A percentile compares a stretch with the other conserved stretches of the same genome.
These are phyloP conservation scores for Malurus cyaneus DNA, from an alignment of 2,113 vertebrate species.

Conservation along the genomic window DNA sequence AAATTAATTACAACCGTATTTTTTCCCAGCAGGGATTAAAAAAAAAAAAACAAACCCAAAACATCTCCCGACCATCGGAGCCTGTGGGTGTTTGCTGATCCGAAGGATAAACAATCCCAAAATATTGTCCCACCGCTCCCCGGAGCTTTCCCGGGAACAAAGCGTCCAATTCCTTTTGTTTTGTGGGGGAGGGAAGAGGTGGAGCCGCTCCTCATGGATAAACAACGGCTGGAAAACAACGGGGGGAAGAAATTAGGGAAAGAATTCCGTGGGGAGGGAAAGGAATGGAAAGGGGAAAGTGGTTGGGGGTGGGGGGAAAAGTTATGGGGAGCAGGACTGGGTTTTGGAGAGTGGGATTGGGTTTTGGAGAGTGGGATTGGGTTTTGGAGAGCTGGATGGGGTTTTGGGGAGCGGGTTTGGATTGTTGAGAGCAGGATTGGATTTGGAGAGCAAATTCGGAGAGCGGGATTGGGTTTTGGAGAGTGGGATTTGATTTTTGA, in stretches of 20 bases:
- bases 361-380: fast-evolving
- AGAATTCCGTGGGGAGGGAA: not conserved
- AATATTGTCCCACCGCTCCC: slow-evolving; percentile 67
- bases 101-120: slow-evolving; percentile 72
- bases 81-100: slow-evolving; percentile 73
- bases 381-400: no score
- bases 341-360: fast-evolving
- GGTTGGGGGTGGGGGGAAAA: fast-evolving
- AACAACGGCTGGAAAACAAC: not conserved
- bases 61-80: slow-evolving; percentile 62
- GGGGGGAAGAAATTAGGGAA: not conserved
- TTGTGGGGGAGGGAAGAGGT: slow-evolving; percentile 49
- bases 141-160: not conserved
- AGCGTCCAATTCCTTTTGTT: not conserved
- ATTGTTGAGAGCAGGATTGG: fast-evolving
- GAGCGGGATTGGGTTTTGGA: no score
- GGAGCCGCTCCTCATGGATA: not conserved
- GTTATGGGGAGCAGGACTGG: fast-evolving
- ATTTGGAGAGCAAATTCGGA: not conserved
- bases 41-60: slow-evolving; percentile 38
- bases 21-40: slow-evolving; percentile 61
- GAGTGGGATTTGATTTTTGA: no score
- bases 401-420: no score
- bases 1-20: slow-evolving; percentile 74
- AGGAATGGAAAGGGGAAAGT: not conserved